phyloP scores from a whole-genome alignment of 2,113 vertebrate genomes.

The Centropristis striata region DNA sequence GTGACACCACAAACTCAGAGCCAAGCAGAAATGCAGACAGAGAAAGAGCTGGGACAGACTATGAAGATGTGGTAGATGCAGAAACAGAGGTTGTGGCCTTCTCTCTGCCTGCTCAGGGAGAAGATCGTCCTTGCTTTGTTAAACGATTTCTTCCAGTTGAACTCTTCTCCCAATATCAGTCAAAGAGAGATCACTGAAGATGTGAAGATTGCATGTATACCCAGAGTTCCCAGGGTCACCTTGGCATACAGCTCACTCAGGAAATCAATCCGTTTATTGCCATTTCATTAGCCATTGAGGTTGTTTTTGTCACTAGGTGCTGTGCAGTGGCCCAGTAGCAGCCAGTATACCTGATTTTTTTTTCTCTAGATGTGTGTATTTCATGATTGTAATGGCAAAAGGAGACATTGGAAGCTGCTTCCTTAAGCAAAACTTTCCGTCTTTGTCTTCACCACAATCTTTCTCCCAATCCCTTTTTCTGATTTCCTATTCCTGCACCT shows the following conservation, averaged over 20 bases:
- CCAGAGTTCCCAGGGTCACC: constrained; percentile 75
- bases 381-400: constrained; percentile 9
- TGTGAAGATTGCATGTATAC: constrained; percentile 54
- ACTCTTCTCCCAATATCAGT: constrained; percentile 74
- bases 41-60: constrained; percentile 27
- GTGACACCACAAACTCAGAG: constrained; percentile 14
- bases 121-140: constrained; percentile 79
- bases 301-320: constrained; percentile 52
- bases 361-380: constrained; percentile 8
- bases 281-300: constrained; percentile 66
- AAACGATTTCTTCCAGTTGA: constrained; percentile 85
- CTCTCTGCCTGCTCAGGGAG: constrained; percentile 65
- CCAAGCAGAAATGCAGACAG: constrained; percentile 34
- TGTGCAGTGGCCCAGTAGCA: constrained; percentile 16
- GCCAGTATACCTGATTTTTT: constrained; percentile 30
- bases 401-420: not conserved
- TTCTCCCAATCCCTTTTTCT: not conserved
- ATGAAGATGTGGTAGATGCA: constrained; percentile 29
- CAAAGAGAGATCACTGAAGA: constrained; percentile 55
- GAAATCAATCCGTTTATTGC: constrained; percentile 75
- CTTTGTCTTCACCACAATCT: not conserved
- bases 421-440: not conserved
- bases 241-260: constrained; percentile 64
- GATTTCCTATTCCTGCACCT: not conserved
- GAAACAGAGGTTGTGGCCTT: constrained; percentile 54